phyloP scores from a whole-genome alignment of 2,113 vertebrate genomes.

The Psettodes erumei region DNA sequence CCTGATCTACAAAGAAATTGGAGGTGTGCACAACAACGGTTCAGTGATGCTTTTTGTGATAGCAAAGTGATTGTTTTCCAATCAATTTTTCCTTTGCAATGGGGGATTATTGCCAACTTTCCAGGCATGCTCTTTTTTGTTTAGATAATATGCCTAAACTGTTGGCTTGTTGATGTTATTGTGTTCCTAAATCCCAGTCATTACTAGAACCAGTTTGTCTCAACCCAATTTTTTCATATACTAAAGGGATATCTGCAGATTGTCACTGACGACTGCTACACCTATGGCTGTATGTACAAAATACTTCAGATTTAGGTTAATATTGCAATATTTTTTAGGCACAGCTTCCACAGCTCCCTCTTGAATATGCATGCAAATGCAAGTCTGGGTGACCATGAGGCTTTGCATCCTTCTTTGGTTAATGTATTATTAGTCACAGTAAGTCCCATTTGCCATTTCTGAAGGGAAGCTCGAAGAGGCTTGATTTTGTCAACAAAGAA shows the following conservation, averaged over 20 bases:
- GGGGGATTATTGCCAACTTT: neutral
- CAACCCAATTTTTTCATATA: no score
- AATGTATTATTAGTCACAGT: conserved; percentile 59
- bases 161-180: no score
- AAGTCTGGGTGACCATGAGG: conserved; percentile 47
- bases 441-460: conserved; percentile 35
- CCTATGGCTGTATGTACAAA: neutral
- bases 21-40: no score
- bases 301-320: neutral
- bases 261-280: neutral
- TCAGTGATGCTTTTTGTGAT: no score
- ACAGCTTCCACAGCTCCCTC: neutral
- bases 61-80: no score
- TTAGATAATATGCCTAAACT: no score
- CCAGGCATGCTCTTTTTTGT: neutral
- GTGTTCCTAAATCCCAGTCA: no score
- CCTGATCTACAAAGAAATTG: no score
- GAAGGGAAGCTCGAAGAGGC: conserved; percentile 17
- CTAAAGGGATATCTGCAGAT: neutral
- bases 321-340: neutral
- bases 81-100: neutral
- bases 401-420: conserved; percentile 49
- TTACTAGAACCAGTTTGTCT: neutral
- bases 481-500: conserved; percentile 61
- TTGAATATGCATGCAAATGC: conserved; percentile 48